Evolutionary conservation across 2,888 invertebrate species (phyloP), one percentile per base, ranked within the genome.

Genomic region (Tetranychus piercei): DNA sequence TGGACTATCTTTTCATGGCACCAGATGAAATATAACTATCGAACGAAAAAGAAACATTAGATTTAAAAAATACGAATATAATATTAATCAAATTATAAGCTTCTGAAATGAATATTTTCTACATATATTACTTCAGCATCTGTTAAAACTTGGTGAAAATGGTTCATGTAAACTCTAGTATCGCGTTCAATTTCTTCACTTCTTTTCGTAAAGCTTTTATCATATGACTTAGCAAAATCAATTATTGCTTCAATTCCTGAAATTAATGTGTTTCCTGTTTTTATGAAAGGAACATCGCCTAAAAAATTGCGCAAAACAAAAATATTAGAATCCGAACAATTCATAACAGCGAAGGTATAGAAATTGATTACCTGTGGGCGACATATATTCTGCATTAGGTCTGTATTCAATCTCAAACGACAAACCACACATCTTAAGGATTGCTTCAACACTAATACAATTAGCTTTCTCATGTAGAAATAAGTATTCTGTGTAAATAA

Each of bases 21-120:
- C 90, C 95, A 96, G 71, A 91, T 90, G 77, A 94, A 86, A 82
- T 92, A 94, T 34, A 90, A 85, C 88, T 90, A 82, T 23, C 83
- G 1, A 15, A 55, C 34, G 55, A 55, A 55, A 55, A 55, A 15
- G 55, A 55, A 6, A 15, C 55, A 55, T 55, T 55, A 15, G 55
- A 55, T 6, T 7, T 55, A 55, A 4, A 4, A 34, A 4, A 4
- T 34, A 34, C 34, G 4, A 3, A 34, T 23, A 34, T 34, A 3
- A 34, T 23, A 34, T 34, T 5, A 0, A 4, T 34, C 1, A 1
- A 34, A 34, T n/a, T 45, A 45, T 55, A 15, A 55, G 9, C 15
- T 55, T 55, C 2, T 6, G 55, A 7, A 55, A 55, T 15, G 8
- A 3, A 15, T 55, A 55, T 15, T 55, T 55, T 55, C 15, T 9